Evolutionary conservation across 2,888 invertebrate species (phyloP).

Genomic region (Cephus pygmeus): DNA sequence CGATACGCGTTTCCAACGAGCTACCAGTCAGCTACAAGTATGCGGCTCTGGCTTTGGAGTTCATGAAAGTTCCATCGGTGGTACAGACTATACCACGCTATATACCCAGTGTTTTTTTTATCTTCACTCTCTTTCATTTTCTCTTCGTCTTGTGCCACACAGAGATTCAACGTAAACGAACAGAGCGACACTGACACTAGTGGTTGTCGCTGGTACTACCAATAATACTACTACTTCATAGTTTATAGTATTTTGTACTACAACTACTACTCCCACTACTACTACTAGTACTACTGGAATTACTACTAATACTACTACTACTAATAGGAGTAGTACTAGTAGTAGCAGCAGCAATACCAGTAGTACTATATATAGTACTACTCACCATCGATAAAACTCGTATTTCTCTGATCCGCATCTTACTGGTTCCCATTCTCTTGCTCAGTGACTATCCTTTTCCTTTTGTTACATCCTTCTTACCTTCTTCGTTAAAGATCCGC

Average conservation of each 20-base stretch:
- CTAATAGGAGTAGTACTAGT: neutral
- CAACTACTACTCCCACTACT: no score
- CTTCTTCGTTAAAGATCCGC: neutral
- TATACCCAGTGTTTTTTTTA: neutral
- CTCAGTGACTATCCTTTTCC: neutral
- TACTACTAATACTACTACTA: no score
- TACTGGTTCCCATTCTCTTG: neutral
- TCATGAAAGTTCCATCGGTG: slow-evolving; percentile 44
- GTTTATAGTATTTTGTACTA: no score
- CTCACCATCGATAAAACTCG: neutral
- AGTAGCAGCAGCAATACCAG: neutral
- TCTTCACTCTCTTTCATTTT: slow-evolving; percentile 9
- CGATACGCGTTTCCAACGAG: slow-evolving; percentile 11
- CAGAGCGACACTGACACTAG: neutral
- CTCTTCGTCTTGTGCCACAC: neutral
- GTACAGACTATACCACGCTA: neutral
- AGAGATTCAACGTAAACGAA: neutral
- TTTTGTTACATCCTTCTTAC: neutral
- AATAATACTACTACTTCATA: no score
- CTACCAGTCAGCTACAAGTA: neutral
- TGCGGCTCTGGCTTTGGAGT: slow-evolving; percentile 21
- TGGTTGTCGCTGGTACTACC: neutral
- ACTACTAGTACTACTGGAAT: no score
- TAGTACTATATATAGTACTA: neutral
- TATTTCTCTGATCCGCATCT: neutral